Base-by-base conservation (phyloP, 2,888 invertebrate genomes). In the Conus canariensis region DNA sequence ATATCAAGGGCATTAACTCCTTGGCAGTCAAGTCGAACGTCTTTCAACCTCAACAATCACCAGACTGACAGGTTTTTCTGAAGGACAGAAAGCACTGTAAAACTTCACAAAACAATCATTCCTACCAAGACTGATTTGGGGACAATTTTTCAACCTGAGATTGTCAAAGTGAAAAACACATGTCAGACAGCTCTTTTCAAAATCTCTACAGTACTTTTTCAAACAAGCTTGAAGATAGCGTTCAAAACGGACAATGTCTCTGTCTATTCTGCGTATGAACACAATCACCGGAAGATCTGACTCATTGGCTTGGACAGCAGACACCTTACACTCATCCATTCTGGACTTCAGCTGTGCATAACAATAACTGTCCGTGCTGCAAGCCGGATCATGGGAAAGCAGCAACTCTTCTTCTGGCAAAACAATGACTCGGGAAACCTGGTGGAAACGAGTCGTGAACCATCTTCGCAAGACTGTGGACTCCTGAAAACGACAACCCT, bases 161-260 rank as follows among this genome's bases (percentile, higher is more conserved):
- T 77, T 88, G 8, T 74, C 88, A 8, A 88, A n/a, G 56, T 74
- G 88, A 58, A 88, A 88, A 12, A 77, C 74, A 22, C 74, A 88
- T 10, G 45, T 58, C 74, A 88, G 10, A 8, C 25, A 77, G 2
- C 58, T n/a, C 58, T 25, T 58, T 9, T 67, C 67, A 56, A 58
- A 88, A n/a, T 88, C 88, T 88, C 45, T 74, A 8, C 22, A 14
- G 59, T 88, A 88, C 56, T 88, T 77, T 58, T 88, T 88, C 77
- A 88, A 58, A 58, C 56, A 74, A 7, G 56, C 74, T n/a, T 88
- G 58, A 6, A 88, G 58, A 67, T 88, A 88, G 8, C n/a, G 74
- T n/a, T 88, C 58, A 22, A 88, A 88, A 30, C 14, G 14, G 22
- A 88, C 77, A 0, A 88, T 88, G 74, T 88, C 58, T 7, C n/a